These are phyloP conservation scores for Uloborus diversus DNA, from an alignment of 1,140 invertebrate species.

Conservation along the genomic window DNA sequence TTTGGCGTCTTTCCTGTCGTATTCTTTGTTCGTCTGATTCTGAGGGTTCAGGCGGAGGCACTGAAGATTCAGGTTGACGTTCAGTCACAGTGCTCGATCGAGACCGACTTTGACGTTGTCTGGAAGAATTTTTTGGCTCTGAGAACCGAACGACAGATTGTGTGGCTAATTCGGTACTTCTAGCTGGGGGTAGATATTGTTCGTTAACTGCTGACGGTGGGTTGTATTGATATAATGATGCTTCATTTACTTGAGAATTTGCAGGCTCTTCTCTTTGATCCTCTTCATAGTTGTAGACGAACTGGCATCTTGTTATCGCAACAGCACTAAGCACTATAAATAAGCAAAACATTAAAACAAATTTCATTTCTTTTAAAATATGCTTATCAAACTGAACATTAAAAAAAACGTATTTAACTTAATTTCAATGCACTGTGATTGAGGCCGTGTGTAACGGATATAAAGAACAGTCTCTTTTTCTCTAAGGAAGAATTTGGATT, in stretches of 20 bases:
- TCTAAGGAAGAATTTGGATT: no score
- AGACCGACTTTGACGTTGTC: no score
- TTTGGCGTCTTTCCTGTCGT: constrained; percentile 2
- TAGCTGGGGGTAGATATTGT: background rate
- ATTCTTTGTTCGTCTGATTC: background rate
- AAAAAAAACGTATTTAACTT: no score
- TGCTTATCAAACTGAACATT: no score
- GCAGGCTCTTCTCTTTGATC: background rate
- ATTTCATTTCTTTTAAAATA: no score
- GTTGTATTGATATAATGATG: background rate
- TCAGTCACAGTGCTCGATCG: background rate
- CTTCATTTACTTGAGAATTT: background rate
- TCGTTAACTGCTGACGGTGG: background rate
- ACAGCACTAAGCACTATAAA: background rate
- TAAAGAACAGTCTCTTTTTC: no score
- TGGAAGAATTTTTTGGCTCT: no score
- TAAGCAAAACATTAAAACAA: background rate
- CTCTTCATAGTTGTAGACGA: constrained; percentile 41
- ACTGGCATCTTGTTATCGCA: constrained; percentile 18
- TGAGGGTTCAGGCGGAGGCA: background rate
- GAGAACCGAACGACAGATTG: no score
- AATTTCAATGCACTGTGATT: no score
- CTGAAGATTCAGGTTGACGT: background rate
- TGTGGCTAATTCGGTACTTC: no score
- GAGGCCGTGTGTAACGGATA: no score